Conservation (phyloP, 2,113 vertebrate genomes). For the Gallinago paraguaiae region DNA sequence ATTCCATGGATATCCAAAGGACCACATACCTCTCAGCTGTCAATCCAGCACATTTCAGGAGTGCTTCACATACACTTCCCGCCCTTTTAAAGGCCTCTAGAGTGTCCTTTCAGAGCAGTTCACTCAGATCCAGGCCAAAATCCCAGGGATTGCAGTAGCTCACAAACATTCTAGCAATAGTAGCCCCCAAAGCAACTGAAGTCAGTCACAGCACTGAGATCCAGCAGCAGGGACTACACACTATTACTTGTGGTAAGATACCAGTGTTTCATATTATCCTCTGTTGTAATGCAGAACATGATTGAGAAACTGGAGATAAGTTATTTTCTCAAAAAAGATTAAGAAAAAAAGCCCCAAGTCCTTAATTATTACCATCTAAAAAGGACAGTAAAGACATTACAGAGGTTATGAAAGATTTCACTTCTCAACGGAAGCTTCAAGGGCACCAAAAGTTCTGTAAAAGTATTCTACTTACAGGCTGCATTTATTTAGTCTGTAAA, state of each 20-base stretch:
- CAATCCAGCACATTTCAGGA: slow-evolving; percentile 57
- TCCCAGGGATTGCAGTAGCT: neutral
- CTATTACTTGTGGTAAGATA: neutral
- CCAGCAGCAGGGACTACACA: neutral
- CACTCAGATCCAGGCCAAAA: slow-evolving; percentile 15
- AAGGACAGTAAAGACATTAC: neutral
- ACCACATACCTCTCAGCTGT: slow-evolving; percentile 41
- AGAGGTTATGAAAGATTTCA: neutral
- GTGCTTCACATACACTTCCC: slow-evolving; percentile 41
- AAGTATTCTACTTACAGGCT: slow-evolving; percentile 87
- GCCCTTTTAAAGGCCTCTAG: slow-evolving; percentile 16
- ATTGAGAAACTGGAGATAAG: neutral
- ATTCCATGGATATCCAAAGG: slow-evolving; percentile 40
- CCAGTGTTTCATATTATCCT: neutral
- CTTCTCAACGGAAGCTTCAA: neutral
- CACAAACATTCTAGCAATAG: neutral
- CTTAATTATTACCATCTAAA: neutral
- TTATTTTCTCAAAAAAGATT: neutral
- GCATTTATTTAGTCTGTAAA: slow-evolving; percentile 95
- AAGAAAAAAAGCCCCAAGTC: neutral
- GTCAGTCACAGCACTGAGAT: neutral
- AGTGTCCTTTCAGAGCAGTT: slow-evolving; percentile 34
- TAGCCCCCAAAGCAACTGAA: neutral
- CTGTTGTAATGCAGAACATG: neutral
- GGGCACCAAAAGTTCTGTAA: neutral